Conservation (phyloP, 1,140 invertebrate species). For the Diprion similis region DNA sequence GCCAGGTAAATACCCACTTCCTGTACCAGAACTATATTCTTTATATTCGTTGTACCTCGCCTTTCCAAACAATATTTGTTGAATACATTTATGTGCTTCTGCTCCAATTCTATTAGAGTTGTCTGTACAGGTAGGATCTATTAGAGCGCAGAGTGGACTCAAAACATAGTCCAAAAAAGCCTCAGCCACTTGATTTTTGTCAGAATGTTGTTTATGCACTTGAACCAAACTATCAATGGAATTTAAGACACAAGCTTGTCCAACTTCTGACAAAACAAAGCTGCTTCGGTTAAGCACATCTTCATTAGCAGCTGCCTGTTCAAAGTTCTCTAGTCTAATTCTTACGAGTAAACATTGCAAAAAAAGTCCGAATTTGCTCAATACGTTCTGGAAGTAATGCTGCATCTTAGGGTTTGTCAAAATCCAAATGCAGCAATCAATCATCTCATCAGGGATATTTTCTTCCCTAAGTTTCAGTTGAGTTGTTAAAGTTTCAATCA, state of each 20-base stretch:
- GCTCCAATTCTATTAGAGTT: constrained; percentile 31
- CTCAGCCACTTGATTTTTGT: constrained; percentile 29
- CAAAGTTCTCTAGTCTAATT: not conserved
- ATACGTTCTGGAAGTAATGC: constrained; percentile 40
- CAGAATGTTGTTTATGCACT: constrained; percentile 34
- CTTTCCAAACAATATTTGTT: constrained; percentile 37
- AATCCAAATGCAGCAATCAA: constrained; percentile 28
- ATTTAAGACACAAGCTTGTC: constrained; percentile 14
- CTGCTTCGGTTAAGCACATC: not conserved
- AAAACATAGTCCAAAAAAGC: constrained; percentile 40
- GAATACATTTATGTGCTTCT: constrained; percentile 41
- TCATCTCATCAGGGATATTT: constrained; percentile 10
- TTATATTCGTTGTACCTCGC: constrained; percentile 19
- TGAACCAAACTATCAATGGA: constrained; percentile 33
- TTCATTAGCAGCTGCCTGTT: not conserved
- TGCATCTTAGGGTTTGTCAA: constrained; percentile 32
- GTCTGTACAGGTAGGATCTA: constrained; percentile 26
- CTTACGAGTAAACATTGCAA: constrained; percentile 31
- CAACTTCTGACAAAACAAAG: not conserved
- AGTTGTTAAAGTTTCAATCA: constrained; percentile 32
- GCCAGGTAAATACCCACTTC: constrained; percentile 8
- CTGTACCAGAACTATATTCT: constrained; percentile 21
- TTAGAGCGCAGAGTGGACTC: constrained; percentile 36
- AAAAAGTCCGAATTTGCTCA: constrained; percentile 29
- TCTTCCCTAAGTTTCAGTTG: constrained; percentile 27